These are phyloP conservation scores for Platypus cylindrus DNA, from an alignment of 2,888 invertebrate species.

Conservation along the genomic window DNA sequence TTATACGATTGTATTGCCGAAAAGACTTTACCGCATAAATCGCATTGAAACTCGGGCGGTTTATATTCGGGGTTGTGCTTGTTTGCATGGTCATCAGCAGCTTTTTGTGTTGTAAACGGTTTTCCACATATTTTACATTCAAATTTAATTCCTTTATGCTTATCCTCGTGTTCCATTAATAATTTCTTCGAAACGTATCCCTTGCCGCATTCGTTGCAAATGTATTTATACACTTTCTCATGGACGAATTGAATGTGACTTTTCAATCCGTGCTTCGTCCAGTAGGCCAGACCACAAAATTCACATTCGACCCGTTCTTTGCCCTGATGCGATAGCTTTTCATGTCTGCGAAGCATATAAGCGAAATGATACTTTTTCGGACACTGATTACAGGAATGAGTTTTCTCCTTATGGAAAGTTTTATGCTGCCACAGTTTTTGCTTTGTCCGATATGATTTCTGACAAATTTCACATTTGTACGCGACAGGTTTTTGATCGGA, in stretches of 20 bases:
- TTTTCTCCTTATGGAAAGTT: conserved; percentile 16
- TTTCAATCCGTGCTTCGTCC: conserved; percentile 15
- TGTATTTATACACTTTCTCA: conserved; percentile 35
- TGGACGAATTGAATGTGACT: conserved; percentile 24
- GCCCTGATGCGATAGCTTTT: conserved; percentile 15
- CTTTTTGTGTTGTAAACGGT: conserved; percentile 19
- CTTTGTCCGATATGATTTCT: conserved; percentile 11
- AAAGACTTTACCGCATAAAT: conserved; percentile 18
- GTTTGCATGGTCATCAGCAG: conserved; percentile 16
- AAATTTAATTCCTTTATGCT: conserved; percentile 19
- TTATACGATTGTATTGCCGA: conserved; percentile 27
- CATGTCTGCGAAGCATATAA: conserved; percentile 16
- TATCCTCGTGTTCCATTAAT: conserved; percentile 18
- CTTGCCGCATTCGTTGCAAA: conserved; percentile 22
- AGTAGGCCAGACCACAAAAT: conserved; percentile 16
- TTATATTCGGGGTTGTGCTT: conserved; percentile 19
- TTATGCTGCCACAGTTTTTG: conserved; percentile 12
- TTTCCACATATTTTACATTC: conserved; percentile 20
- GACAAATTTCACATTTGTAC: conserved; percentile 11
- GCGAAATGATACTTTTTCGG: conserved; percentile 17
- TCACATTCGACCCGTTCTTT: conserved; percentile 16
- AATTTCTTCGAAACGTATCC: conserved; percentile 16
- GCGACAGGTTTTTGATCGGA: background rate
- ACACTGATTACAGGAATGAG: conserved; percentile 18
- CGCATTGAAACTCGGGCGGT: conserved; percentile 17